phyloP scores from a whole-genome alignment of 2,113 vertebrate species.

The Platichthys stellatus region DNA sequence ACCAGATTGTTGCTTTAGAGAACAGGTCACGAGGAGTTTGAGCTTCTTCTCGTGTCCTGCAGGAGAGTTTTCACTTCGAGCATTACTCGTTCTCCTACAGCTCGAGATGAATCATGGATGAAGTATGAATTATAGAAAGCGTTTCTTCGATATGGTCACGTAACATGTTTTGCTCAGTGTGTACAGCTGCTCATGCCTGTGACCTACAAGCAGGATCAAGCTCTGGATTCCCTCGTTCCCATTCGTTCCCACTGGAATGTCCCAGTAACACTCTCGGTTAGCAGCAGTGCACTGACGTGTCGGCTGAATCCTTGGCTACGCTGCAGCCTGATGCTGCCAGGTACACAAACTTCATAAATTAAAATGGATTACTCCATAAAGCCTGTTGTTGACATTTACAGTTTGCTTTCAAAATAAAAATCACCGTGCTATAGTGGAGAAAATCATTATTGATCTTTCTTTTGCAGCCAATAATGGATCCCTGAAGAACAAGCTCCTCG shows the following conservation, averaged over 20 bases:
- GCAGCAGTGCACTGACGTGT: not conserved
- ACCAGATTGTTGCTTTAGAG: not conserved
- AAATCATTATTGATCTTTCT: not conserved
- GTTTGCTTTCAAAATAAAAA: conserved; percentile 23
- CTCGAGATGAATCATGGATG: conserved; percentile 35
- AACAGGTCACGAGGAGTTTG: not conserved
- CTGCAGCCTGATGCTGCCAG: not conserved
- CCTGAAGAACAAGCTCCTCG: not conserved
- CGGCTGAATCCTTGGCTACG: too few relatives aligned
- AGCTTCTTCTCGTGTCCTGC: not conserved
- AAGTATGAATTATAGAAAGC: conserved; percentile 47
- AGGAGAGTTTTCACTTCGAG: not conserved
- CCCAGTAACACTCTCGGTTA: not conserved
- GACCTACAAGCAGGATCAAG: conserved; percentile 22
- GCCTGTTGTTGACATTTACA: not conserved
- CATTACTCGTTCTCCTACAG: not conserved
- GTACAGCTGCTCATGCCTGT: not conserved
- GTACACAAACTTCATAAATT: not conserved
- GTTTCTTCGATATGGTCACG: not conserved
- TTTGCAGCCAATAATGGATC: not conserved
- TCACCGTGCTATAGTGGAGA: not conserved
- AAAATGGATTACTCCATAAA: not conserved
- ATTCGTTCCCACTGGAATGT: not conserved
- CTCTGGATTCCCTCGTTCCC: not conserved
- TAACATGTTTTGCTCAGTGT: conserved; percentile 15